Evolutionary conservation across 1,140 invertebrate genomes (phyloP).

Genomic region (Drosophila ercepeae): DNA sequence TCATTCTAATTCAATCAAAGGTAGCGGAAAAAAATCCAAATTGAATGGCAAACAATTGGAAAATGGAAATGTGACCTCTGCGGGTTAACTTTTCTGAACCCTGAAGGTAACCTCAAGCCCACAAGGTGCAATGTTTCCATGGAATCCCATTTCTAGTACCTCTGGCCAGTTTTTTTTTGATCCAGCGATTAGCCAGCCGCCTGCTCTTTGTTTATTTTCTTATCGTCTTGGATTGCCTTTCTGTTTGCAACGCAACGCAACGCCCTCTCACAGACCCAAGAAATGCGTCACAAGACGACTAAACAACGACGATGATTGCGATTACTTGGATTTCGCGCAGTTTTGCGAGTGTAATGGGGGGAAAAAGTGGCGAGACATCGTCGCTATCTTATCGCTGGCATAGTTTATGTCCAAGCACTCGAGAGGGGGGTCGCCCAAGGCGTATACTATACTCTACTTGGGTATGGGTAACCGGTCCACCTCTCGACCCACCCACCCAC

Average conservation of each 20-base stretch:
- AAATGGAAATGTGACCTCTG: conserved; percentile 35
- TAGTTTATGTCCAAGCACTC: conserved; percentile 26
- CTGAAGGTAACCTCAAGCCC: neutral
- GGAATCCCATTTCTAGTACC: neutral
- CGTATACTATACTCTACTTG: neutral
- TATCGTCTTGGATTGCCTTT: conserved; percentile 31
- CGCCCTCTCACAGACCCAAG: conserved; percentile 4
- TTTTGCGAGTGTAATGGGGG: conserved; percentile 33
- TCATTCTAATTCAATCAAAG: conserved; percentile 69
- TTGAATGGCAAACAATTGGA: conserved; percentile 51
- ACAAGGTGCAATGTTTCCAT: neutral
- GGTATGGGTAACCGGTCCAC: neutral
- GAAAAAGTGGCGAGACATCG: conserved; percentile 42
- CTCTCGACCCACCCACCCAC: conserved; percentile 4
- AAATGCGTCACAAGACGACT: conserved; percentile 26
- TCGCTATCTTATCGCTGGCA: conserved; percentile 49
- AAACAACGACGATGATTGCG: conserved; percentile 28
- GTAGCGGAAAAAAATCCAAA: conserved; percentile 42
- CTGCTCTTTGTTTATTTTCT: conserved; percentile 43
- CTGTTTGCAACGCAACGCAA: neutral
- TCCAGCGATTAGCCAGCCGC: conserved; percentile 11
- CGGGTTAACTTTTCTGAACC: conserved; percentile 67
- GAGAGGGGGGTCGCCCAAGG: neutral
- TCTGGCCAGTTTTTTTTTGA: neutral
- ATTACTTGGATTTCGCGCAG: conserved; percentile 47